Conservation (phyloP, 2,113 vertebrate species). For the Vulpes lagopus region DNA sequence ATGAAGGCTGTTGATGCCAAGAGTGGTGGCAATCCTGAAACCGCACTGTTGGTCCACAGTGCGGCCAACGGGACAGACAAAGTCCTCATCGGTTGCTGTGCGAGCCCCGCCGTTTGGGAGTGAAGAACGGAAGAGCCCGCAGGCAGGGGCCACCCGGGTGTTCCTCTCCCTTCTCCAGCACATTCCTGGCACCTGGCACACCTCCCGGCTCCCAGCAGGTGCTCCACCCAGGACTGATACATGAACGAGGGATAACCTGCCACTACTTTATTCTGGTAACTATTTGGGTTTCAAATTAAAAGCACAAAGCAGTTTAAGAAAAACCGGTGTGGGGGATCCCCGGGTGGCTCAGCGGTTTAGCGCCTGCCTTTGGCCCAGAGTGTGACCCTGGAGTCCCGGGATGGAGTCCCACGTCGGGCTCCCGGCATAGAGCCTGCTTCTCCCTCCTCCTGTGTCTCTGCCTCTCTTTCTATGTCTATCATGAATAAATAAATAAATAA, state of each 20-base stretch:
- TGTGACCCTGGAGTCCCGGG: no score
- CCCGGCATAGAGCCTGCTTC: no score
- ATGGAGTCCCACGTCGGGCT: no score
- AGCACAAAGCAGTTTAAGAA: neutral
- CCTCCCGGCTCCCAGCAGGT: neutral
- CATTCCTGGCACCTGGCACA: neutral
- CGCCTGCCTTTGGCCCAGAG: no score
- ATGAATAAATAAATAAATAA: no score
- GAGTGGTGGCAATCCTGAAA: neutral
- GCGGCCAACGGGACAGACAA: neutral
- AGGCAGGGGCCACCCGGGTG: accelerated
- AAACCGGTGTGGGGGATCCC: neutral
- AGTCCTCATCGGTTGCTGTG: accelerated
- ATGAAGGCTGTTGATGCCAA: neutral
- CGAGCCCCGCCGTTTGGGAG: neutral
- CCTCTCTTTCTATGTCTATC: no score
- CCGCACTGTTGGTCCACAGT: accelerated
- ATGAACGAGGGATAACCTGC: neutral
- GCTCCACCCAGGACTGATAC: accelerated
- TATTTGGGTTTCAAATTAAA: neutral
- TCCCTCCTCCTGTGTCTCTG: no score
- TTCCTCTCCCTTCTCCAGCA: no score
- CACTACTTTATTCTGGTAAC: neutral
- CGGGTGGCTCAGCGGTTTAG: no score
- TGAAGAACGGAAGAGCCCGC: accelerated